phyloP scores from a whole-genome alignment of 2,113 vertebrate species.

The Barbus barbus region DNA sequence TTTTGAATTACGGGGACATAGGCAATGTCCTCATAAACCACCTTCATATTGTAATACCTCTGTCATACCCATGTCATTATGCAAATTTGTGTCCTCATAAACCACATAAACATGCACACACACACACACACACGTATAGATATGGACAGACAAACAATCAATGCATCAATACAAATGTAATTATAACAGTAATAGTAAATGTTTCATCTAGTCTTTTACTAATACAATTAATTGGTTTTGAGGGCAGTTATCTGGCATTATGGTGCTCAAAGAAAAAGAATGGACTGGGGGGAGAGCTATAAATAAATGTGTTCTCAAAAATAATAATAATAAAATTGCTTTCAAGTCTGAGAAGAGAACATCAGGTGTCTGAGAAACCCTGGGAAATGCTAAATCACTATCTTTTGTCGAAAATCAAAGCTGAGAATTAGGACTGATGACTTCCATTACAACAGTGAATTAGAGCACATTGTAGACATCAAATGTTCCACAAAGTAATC shows the following conservation, averaged over 20 bases:
- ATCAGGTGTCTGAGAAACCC: slow-evolving; percentile 36
- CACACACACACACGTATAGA: no score
- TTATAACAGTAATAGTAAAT: not conserved
- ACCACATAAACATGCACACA: no score
- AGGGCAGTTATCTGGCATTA: not conserved
- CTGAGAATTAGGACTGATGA: slow-evolving; percentile 50
- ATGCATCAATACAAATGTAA: no score
- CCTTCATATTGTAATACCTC: no score
- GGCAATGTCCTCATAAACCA: no score
- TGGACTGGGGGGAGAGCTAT: not conserved
- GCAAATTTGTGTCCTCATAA: no score
- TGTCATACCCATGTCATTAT: no score
- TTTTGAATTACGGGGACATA: no score
- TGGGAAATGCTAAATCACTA: slow-evolving; percentile 41
- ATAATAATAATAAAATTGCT: slow-evolving; percentile 30
- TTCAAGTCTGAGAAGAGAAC: slow-evolving; percentile 23
- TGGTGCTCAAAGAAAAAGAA: not conserved
- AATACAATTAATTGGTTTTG: not conserved
- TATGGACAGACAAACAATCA: not conserved
- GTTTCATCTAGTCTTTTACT: not conserved
- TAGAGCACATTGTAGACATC: slow-evolving; percentile 51
- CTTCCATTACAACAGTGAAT: slow-evolving; percentile 47
- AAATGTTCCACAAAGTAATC: slow-evolving; percentile 42
- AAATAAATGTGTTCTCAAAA: slow-evolving; percentile 23
- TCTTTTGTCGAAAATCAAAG: slow-evolving; percentile 48